Conservation (phyloP, 1,140 invertebrate species). For the Drosophila prosaltans region DNA sequence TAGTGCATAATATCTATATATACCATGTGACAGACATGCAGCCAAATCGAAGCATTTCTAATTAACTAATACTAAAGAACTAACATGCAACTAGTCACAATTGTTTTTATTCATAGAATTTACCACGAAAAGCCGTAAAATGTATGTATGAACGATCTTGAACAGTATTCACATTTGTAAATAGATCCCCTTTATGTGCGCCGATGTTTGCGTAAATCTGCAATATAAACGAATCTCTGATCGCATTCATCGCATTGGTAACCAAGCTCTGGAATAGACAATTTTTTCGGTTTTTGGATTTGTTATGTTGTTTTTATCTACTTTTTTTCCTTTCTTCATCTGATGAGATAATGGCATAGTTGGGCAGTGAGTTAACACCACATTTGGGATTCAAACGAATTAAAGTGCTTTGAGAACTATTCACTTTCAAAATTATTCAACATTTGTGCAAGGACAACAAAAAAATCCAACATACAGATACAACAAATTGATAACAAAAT, state of each 20-base stretch:
- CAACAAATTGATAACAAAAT: not conserved
- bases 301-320: conserved; percentile 35
- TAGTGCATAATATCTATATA: conserved; percentile 2
- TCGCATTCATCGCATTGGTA: conserved; percentile 85
- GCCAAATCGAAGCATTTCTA: not conserved
- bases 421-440: not conserved
- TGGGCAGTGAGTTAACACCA: conserved; percentile 30
- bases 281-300: conserved; percentile 25
- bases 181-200: conserved; percentile 85
- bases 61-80: not conserved
- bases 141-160: conserved; percentile 84
- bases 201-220: conserved; percentile 84
- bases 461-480: not conserved
- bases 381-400: not conserved
- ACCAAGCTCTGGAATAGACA: conserved; percentile 73
- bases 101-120: conserved; percentile 25
- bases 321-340: not conserved
- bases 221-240: conserved; percentile 84
- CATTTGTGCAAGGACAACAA: not conserved
- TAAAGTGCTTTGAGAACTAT: not conserved
- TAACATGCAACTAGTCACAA: not conserved
- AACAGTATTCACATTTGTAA: conserved; percentile 85
- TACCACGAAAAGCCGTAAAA: conserved; percentile 83
- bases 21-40: not conserved
- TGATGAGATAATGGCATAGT: conserved; percentile 2